These are phyloP conservation scores for Hoplias malabaricus DNA, from an alignment of 2,113 vertebrate species.

Conservation along the genomic window DNA sequence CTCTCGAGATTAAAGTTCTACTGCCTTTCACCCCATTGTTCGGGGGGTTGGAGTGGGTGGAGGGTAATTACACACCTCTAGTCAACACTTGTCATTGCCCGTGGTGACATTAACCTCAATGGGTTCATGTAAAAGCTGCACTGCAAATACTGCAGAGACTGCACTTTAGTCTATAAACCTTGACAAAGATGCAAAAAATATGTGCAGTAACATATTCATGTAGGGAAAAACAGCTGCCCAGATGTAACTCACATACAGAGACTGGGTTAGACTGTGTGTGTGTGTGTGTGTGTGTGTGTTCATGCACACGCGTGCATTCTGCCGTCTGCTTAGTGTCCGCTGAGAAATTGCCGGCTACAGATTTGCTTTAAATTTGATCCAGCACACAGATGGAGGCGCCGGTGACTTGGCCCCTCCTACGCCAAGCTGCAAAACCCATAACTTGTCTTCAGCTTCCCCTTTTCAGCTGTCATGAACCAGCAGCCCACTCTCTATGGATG, in stretches of 20 bases:
- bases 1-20: no score
- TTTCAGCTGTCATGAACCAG: neutral
- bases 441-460: constrained; percentile 6
- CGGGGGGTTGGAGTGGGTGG: no score
- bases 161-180: no score
- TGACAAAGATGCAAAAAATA: neutral
- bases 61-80: no score
- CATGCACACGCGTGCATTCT: constrained; percentile 27
- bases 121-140: no score
- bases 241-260: constrained; percentile 4
- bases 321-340: constrained; percentile 26
- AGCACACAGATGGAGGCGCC: constrained; percentile 42
- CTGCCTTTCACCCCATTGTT: no score
- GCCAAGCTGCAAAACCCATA: neutral
- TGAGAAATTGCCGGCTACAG: constrained; percentile 18
- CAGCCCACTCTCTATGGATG: neutral
- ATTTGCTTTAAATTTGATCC: constrained; percentile 39
- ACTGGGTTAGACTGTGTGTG: no score
- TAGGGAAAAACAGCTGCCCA: constrained; percentile 29
- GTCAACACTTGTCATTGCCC: no score
- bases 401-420: constrained; percentile 17
- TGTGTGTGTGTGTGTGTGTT: constrained; percentile 13
- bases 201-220: neutral
- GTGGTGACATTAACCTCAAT: no score
- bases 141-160: no score